phyloP scores from a whole-genome alignment of 1,140 invertebrate genomes.

The Drosophila virilis region DNA sequence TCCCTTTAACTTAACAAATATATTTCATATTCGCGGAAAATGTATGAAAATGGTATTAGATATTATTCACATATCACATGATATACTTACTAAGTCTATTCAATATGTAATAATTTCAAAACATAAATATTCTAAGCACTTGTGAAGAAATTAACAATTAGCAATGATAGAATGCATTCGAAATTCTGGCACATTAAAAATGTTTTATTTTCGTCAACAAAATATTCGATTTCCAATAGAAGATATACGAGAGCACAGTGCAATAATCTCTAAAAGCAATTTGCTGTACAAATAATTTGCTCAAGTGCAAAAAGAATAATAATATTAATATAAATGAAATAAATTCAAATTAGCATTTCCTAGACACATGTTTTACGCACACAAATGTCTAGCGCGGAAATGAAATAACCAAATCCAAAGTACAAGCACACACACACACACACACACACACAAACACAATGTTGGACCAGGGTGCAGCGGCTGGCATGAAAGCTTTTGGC shows the following conservation, averaged over 20 bases:
- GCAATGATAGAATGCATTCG: too few species aligned
- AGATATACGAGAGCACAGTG: too few species aligned
- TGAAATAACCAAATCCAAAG: constrained; percentile 25
- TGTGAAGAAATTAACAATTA: too few species aligned
- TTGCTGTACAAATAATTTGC: constrained; percentile 4
- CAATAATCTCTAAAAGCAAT: neutral
- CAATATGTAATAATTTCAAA: too few species aligned
- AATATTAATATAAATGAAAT: neutral
- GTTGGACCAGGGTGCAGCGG: constrained; percentile 13
- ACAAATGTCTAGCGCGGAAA: constrained; percentile 24
- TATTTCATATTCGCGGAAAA: too few species aligned
- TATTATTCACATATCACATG: too few species aligned
- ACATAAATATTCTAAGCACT: too few species aligned
- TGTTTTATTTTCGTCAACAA: too few species aligned
- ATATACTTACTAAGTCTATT: too few species aligned
- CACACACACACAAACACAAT: neutral
- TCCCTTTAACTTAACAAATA: too few species aligned
- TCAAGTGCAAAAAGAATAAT: constrained; percentile 11
- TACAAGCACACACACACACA: constrained; percentile 1
- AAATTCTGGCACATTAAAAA: neutral
- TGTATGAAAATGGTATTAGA: too few species aligned
- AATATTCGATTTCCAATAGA: too few species aligned
- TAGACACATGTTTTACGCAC: constrained; percentile 13
- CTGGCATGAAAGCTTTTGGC: constrained; percentile 9
- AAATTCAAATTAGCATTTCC: constrained; percentile 21